Percentiles rank a stretch among this genome's conserved stretches.
Evolutionary conservation across 2,113 vertebrate genomes (phyloP).

Genomic region (Poeciliopsis turrubarensis): DNA sequence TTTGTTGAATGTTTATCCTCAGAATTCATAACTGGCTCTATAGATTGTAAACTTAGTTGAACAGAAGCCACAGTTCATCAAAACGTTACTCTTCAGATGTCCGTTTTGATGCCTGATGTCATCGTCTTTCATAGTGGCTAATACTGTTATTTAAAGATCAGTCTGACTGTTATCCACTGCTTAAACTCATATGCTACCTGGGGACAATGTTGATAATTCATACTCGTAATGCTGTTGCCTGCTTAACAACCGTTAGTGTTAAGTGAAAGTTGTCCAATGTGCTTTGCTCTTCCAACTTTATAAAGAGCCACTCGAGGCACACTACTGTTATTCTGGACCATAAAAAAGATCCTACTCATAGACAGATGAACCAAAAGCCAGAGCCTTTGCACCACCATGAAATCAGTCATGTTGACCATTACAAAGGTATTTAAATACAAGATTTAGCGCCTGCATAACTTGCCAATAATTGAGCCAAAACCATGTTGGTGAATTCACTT

Average conservation of each 20-base stretch:
- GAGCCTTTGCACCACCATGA: not conserved
- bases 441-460: not conserved
- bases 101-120: not conserved
- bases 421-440: not conserved
- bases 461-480: slow-evolving; percentile 41
- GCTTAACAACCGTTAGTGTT: not conserved
- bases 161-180: not conserved
- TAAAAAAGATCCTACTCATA: not conserved
- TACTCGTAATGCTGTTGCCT: not conserved
- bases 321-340: not conserved
- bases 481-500: slow-evolving; percentile 58
- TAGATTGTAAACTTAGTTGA: not conserved
- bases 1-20: not conserved
- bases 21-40: not conserved
- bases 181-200: not conserved
- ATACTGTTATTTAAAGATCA: not conserved
- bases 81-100: not conserved
- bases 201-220: not conserved
- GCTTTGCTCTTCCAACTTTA: not conserved
- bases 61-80: not conserved
- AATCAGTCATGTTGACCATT: not conserved
- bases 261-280: not conserved
- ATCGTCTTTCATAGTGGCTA: not conserved
- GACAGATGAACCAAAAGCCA: not conserved
- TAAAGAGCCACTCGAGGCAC: not conserved